Evolutionary conservation across 2,797 vertebrate species (phyloP).

Genomic region (Neosalanx taihuensis): DNA sequence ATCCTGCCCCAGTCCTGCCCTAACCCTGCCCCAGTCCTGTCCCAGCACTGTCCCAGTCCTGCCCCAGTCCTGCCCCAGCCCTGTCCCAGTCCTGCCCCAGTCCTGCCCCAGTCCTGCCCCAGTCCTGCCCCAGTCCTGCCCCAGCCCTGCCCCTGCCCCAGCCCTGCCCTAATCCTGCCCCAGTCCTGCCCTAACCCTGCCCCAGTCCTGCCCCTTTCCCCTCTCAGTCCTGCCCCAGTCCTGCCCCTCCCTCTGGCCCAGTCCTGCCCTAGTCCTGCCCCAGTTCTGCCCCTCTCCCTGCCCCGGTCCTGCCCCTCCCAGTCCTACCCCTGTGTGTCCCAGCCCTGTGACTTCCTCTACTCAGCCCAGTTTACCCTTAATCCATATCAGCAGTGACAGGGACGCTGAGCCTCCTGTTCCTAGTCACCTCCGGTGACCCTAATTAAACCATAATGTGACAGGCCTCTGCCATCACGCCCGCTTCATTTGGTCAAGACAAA

Average conservation of each 20-base stretch:
- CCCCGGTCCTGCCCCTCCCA: not conserved
- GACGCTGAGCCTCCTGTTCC: slow-evolving; percentile 1
- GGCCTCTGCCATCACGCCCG: not conserved
- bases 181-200: not conserved
- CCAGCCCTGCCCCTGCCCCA: not conserved
- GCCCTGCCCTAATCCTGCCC: slow-evolving; percentile 1
- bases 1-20: not conserved
- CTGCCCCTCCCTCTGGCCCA: not conserved
- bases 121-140: too few species aligned
- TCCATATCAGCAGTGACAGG: not conserved
- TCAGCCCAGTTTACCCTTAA: not conserved
- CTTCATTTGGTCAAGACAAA: not conserved
- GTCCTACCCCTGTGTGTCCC: too few species aligned
- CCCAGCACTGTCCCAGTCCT: not conserved
- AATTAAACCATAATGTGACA: slow-evolving; percentile 19
- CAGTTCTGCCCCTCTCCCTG: too few species aligned
- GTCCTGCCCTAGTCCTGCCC: too few species aligned
- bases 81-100: too few species aligned
- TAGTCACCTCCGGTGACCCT: slow-evolving; percentile 1
- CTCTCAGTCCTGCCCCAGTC: not conserved
- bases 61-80: too few species aligned
- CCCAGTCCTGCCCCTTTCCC: not conserved
- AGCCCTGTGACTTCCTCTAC: too few species aligned
- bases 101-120: not conserved
- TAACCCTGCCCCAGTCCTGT: slow-evolving; percentile 3